Percentiles rank a stretch among this genome's conserved stretches.
Conservation (phyloP, 2,797 vertebrate species). For the Gymnodraco acuticeps region DNA sequence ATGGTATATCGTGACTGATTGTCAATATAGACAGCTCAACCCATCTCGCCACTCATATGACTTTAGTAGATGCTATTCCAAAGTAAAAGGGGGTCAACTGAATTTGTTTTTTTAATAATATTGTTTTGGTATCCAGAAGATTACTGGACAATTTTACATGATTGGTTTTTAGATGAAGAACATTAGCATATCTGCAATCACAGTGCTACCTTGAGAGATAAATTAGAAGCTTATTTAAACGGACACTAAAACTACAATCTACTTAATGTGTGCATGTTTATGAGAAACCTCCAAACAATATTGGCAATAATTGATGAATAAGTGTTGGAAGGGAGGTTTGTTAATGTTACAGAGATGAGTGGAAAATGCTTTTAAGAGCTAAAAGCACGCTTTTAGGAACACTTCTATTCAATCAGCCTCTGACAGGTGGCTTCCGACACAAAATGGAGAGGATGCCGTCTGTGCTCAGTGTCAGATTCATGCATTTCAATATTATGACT, state of each 20-base stretch:
- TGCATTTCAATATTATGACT: constrained; percentile 40
- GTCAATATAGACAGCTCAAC: constrained; percentile 3
- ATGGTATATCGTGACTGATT: constrained; percentile 4
- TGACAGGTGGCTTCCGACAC: constrained; percentile 19
- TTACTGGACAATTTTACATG: neutral
- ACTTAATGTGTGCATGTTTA: constrained; percentile 41
- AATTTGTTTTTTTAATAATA: constrained; percentile 10
- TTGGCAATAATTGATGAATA: constrained; percentile 30
- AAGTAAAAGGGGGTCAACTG: constrained; percentile 6
- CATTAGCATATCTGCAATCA: constrained; percentile 17
- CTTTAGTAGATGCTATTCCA: constrained; percentile 8
- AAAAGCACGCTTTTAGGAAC: constrained; percentile 19
- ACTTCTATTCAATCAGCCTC: constrained; percentile 34
- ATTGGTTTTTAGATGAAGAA: constrained; percentile 10
- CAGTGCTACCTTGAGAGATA: constrained; percentile 18
- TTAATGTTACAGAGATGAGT: constrained; percentile 44
- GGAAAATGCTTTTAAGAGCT: constrained; percentile 25
- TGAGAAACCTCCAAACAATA: constrained; percentile 43
- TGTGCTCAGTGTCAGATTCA: constrained; percentile 29
- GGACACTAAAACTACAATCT: neutral
- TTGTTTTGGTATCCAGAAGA: constrained; percentile 1
- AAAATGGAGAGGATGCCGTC: constrained; percentile 23
- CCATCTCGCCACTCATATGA: neutral
- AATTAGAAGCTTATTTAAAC: constrained; percentile 34
- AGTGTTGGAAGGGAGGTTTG: constrained; percentile 36